These are phyloP conservation scores for Ramazzottius varieornatus DNA, from an alignment of 2,888 invertebrate genomes.

Conservation along the genomic window DNA sequence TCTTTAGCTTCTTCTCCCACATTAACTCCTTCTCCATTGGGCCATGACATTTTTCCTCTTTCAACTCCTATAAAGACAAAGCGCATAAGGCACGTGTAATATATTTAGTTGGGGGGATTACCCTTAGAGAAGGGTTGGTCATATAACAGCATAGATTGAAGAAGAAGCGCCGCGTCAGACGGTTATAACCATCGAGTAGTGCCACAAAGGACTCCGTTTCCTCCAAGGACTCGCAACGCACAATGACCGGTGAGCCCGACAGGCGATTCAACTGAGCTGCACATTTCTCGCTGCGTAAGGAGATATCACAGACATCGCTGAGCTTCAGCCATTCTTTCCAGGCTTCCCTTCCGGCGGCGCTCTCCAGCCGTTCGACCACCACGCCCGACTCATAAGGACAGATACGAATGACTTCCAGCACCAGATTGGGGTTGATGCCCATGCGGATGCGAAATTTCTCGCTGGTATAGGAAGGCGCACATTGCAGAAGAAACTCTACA, in stretches of 20 bases:
- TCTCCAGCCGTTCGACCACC: neutral
- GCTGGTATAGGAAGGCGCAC: neutral
- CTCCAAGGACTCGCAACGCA: neutral
- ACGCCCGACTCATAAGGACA: neutral
- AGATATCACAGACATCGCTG: neutral
- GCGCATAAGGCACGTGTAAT: neutral
- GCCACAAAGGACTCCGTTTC: neutral
- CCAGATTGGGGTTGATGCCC: neutral
- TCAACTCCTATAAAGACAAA: neutral
- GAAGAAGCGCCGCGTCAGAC: neutral
- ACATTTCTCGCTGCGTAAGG: neutral
- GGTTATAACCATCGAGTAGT: neutral
- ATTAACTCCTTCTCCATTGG: neutral
- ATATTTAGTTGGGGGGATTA: neutral
- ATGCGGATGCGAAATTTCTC: neutral
- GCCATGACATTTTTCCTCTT: neutral
- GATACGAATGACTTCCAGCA: neutral
- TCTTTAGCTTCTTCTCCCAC: neutral
- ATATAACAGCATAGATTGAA: neutral
- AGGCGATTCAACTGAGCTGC: neutral
- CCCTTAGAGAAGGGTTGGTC: neutral
- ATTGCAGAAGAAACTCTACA: neutral
- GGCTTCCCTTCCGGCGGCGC: neutral
- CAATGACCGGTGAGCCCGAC: neutral
- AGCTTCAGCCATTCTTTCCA: neutral